Evolutionary conservation across 2,888 invertebrate species (phyloP).

Genomic region (Tolmerus cingulatus): DNA sequence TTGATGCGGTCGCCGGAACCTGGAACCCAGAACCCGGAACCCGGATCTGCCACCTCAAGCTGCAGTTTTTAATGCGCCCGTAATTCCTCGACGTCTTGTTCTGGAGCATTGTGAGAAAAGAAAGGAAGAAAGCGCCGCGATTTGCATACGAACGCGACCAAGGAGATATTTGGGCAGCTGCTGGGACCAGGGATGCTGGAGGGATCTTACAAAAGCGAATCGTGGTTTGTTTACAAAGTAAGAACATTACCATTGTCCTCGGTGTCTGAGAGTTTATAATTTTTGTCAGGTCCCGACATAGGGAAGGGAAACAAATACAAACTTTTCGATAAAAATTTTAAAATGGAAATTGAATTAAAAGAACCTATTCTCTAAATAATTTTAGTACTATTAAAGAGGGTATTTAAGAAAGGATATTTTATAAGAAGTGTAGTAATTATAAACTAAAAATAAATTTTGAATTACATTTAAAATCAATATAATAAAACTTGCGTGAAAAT

Average conservation of each 20-base stretch:
- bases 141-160: conserved; percentile 11
- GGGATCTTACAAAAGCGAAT: background rate
- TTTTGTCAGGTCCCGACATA: background rate
- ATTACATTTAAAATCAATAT: too few relatives aligned
- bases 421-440: too few relatives aligned
- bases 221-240: background rate
- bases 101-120: conserved; percentile 1
- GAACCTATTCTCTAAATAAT: too few relatives aligned
- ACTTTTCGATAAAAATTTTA: too few relatives aligned
- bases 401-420: too few relatives aligned
- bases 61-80: background rate
- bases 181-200: background rate
- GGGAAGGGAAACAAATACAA: background rate
- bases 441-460: too few relatives aligned
- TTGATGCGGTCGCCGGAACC: background rate
- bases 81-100: background rate
- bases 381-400: too few relatives aligned
- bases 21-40: background rate
- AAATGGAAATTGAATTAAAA: too few relatives aligned
- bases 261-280: background rate
- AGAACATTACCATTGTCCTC: background rate
- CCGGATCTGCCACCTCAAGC: background rate
- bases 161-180: background rate
- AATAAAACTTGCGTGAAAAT: too few relatives aligned
- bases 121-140: background rate